These are phyloP conservation scores for Ophioninae sp. DNA, from an alignment of 2,888 invertebrate genomes.

Conservation along the genomic window DNA sequence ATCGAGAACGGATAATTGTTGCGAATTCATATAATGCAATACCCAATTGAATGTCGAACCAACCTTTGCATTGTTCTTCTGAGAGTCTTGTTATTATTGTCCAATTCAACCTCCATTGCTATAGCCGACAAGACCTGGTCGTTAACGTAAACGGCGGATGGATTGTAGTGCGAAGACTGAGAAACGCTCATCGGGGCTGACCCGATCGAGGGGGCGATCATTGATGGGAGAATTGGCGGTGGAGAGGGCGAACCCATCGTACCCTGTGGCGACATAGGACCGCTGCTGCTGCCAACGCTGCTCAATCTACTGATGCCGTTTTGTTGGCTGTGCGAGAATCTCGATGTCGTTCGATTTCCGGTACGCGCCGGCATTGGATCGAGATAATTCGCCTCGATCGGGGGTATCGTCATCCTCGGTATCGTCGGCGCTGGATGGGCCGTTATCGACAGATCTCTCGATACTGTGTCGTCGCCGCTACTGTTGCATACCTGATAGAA, in stretches of 20 bases:
- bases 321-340: slow-evolving; percentile 76
- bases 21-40: too few species aligned
- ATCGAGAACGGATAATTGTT: too few species aligned
- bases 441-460: slow-evolving; percentile 77
- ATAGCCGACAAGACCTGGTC: slow-evolving; percentile 76
- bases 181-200: slow-evolving; percentile 70
- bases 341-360: slow-evolving; percentile 69
- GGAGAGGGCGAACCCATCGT: slow-evolving; percentile 80
- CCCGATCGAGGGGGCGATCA: slow-evolving; percentile 65
- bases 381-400: slow-evolving; percentile 81
- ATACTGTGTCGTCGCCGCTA: slow-evolving; percentile 77
- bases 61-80: slow-evolving; percentile 77
- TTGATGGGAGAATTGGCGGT: slow-evolving; percentile 73
- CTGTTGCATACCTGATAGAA: slow-evolving; percentile 75
- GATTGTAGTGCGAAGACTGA: slow-evolving; percentile 74
- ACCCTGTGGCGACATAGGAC: slow-evolving; percentile 80
- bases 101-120: slow-evolving; percentile 78
- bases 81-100: slow-evolving; percentile 82
- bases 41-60: background rate
- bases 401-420: slow-evolving; percentile 79
- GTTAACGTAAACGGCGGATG: slow-evolving; percentile 79
- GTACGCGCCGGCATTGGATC: slow-evolving; percentile 80
- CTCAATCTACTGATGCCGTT: slow-evolving; percentile 77
- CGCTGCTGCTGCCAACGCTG: slow-evolving; percentile 80
- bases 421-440: slow-evolving; percentile 79